Evolutionary conservation across 2,888 invertebrate genomes (phyloP), one percentile per base, ranked within the genome.

Genomic region (Schizaphis graminum): DNA sequence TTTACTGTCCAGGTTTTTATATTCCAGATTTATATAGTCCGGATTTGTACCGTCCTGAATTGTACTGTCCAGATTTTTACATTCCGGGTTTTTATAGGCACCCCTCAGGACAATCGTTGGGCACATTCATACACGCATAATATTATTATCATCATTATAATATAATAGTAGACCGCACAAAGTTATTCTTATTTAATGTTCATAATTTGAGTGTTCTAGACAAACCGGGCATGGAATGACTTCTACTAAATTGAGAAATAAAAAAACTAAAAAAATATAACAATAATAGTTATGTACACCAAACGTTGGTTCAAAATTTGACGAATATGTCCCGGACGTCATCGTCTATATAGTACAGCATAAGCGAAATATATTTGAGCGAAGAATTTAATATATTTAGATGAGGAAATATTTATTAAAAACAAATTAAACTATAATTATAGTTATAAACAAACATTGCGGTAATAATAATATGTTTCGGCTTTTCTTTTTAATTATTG

Each of bases 321-420:
- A 91, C 90, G 94, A 94, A 94, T 57, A 87, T 91, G 91, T 87
- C 94, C 84, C 94, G 94, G 86, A 94, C 94, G 94, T 91, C 91
- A 77, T 90, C 89, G 84, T 90, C 53, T 84, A 89, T 84, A 89
- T 84, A 57, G 49, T 90, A 88, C 67, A 92, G 49, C 87, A 41
- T 61, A 56, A 94, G 94, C 61, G 90, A 86, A 94, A 91, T 67
- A 94, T 94, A 94, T 94, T 94, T 94, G 94, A 94, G 94, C 94
- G 94, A 94, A 91, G 91, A 94, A 87, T 90, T 91, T 53, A 91
- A 86, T 87, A 49, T 85, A 85, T 89, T 84, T 85, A 89, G 84
- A 89, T 35, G 84, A 85, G 85, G 85, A 90, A 84, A 90, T 85
- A 89, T 47, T 53, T 28, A n/a, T n/a, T 24, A 89, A 57, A 41